Conservation (phyloP, 2,797 vertebrate species). For the Sitta carolinensis region DNA sequence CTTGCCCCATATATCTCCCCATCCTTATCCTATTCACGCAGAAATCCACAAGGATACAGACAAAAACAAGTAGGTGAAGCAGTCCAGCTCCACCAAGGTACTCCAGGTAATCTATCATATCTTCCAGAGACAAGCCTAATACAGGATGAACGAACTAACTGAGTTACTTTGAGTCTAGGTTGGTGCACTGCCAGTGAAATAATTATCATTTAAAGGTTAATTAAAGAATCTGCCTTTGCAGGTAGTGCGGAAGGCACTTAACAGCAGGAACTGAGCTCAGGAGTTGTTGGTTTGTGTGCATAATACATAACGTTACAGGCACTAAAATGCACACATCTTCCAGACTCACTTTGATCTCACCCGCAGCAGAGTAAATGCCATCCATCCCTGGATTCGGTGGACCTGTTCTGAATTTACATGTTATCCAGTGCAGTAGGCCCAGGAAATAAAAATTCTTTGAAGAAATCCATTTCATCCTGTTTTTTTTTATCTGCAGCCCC, state of each 20-base stretch:
- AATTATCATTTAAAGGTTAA: slow-evolving; percentile 76
- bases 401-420: neutral
- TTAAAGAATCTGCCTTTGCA: slow-evolving; percentile 66
- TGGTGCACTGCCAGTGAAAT: slow-evolving; percentile 64
- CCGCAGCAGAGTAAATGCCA: neutral
- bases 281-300: slow-evolving; percentile 30
- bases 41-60: neutral
- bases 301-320: slow-evolving; percentile 49
- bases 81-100: neutral
- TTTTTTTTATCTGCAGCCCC: neutral
- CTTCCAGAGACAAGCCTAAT: slow-evolving; percentile 38
- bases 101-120: neutral
- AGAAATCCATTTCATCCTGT: neutral
- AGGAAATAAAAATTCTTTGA: neutral
- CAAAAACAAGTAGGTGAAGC: neutral
- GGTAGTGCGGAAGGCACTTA: slow-evolving; percentile 59
- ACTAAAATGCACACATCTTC: neutral
- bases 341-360: slow-evolving; percentile 6
- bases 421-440: neutral
- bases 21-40: neutral
- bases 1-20: neutral
- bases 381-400: neutral
- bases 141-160: neutral
- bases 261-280: slow-evolving; percentile 45
- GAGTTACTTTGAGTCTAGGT: slow-evolving; percentile 45